Evolutionary conservation across 1,140 invertebrate species (phyloP), one percentile per base, ranked within the genome.

Genomic region (Macrotrachela quadricornifera): DNA sequence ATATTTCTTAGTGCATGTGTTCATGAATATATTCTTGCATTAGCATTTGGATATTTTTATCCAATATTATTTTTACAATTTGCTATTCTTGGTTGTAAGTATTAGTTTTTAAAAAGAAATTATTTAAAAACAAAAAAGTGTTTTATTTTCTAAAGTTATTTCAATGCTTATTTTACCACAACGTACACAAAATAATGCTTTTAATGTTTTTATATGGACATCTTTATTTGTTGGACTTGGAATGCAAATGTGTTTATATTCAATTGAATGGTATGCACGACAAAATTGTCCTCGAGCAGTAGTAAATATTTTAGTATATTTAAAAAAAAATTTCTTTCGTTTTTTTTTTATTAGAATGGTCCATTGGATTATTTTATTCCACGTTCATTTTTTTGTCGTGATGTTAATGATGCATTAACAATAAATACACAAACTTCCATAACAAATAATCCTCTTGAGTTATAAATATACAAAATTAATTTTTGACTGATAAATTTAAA

Each of bases 141-240:
- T 4, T 30, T 30, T 30, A 4, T 2, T 30, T 30, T 30, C 21
- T 30, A 8, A 4, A 30, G 21, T 30, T 30, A 30, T 30, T 30
- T 30, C 21, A 4, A 30, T 30, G 21, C 21, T 30, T 2, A 30
- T 30, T 30, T 8, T 30, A 8, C 21, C 21, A 30, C 21, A 30
- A 30, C 21, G 21, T 2, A 30, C 21, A 4, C 21, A 55, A 12
- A 64, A 62, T 12, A 57, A 71, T n/a, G 49, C 62, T 50, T 75
- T 79, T 12, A 90, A 90, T 64, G 70, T 86, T 2, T 75, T 85
- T 48, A 73, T 91, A 58, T 87, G 84, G 83, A 73, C 81, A 11
- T 67, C 72, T 0, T 68, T 88, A n/a, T 78, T 80, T 42, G 64
- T 78, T 3, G 85, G 85, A 36, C 80, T 76, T 57, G 82, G 83